Base-by-base conservation (phyloP, 1,140 invertebrate genomes). In the Leucophenga varia region DNA sequence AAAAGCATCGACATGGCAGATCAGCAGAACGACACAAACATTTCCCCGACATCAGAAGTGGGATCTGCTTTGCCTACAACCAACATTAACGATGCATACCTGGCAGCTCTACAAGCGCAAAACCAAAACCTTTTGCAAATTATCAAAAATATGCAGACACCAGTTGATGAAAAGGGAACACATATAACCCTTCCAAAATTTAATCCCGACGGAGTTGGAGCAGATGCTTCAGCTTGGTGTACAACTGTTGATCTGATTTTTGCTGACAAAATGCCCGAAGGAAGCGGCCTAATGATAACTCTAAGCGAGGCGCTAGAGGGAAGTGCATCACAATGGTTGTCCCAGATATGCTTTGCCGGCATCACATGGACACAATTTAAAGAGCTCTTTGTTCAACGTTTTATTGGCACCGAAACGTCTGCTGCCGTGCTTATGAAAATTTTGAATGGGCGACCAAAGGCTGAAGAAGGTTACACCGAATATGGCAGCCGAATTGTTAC, bases 401-500 rank as follows among this genome's bases (percentile, higher is more conserved):
- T 51, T 35, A 41, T 44, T 19, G 51, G 47, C 18, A 45, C 46
- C 3, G 52, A 54, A 19, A 49, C 34, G 28, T 38, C 25, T 44
- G 36, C 52, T n/a, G 52, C 38, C 7, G 19, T 44, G 20, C 43
- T 52, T 6, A 25, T 52, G 3, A 49, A 45, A 6, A 18, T 50
- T 31, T 47, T 51, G 13, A 55, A 55, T n/a, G 43, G 41, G 9
- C 37, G 34, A 37, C 43, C 47, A 17, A 46, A 45, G 32, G 10
- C 46, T 37, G 47, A 25, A 45, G 32, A 49, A 18, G 28, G 47
- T n/a, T 38, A 25, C 16, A 14, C 52, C 25, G 34, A 47, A 14
- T 50, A 54, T 34, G 47, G 47, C 31, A 54, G 40, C 21, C 41
- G 51, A 3, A 51, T 51, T 16, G 49, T 50, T 16, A 45, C 25